phyloP scores from a whole-genome alignment of 2,797 vertebrate genomes.

The Neosilurus mollespiculum region DNA sequence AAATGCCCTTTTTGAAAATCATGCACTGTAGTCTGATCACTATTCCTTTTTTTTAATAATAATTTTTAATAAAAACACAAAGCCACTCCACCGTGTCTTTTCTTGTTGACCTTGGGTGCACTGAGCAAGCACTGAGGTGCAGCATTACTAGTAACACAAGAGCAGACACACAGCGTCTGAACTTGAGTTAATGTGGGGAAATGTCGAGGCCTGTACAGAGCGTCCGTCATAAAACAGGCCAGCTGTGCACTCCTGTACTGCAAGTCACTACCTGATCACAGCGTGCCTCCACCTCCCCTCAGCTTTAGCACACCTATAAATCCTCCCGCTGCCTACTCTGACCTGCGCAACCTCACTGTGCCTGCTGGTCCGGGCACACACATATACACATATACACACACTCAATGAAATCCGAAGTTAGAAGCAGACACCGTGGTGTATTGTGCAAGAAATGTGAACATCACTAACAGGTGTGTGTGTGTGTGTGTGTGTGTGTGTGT shows the following conservation, averaged over 20 bases:
- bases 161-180: not conserved
- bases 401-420: not conserved
- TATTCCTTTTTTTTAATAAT: too few relatives aligned
- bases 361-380: not conserved
- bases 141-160: not conserved
- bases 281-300: not conserved
- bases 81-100: not conserved
- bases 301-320: constrained; percentile 24
- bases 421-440: too few relatives aligned
- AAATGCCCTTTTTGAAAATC: not conserved
- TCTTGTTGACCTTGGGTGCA: not conserved
- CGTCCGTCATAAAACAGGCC: constrained; percentile 20
- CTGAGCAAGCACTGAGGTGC: not conserved
- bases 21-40: not conserved
- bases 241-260: constrained; percentile 24
- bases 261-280: constrained; percentile 37
- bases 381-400: not conserved
- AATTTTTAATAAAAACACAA: not conserved
- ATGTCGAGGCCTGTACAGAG: constrained; percentile 25
- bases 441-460: not conserved
- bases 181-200: not conserved
- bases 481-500: constrained; percentile 8
- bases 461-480: not conserved
- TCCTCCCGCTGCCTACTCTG: not conserved
- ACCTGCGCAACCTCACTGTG: not conserved